Conservation (phyloP, 2,888 invertebrate species). For the Pherbina coryleti region DNA sequence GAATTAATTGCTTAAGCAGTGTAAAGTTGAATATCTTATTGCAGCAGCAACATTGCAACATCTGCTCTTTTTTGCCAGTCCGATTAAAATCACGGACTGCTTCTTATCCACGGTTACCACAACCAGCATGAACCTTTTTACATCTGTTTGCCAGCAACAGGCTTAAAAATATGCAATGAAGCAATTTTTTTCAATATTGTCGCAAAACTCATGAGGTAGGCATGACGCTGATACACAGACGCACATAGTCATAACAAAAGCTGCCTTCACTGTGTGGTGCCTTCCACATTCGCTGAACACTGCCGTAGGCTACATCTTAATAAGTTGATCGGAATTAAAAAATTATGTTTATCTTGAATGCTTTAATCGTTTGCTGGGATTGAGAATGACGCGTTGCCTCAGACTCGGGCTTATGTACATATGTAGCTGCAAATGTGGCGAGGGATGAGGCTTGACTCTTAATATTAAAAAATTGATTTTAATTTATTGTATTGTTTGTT, state of each 20-base stretch:
- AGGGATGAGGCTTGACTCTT: background rate
- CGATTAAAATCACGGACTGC: constrained; percentile 14
- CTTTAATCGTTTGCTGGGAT: background rate
- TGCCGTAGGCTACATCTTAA: constrained; percentile 1
- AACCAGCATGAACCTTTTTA: background rate
- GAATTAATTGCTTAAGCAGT: background rate
- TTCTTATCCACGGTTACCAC: background rate
- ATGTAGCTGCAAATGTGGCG: background rate
- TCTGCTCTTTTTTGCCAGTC: background rate
- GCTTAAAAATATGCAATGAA: background rate
- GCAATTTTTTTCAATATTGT: too few relatives aligned
- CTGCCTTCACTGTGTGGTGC: background rate
- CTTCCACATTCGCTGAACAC: background rate
- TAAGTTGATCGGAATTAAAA: background rate
- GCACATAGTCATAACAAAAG: background rate
- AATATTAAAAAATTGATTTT: too few relatives aligned
- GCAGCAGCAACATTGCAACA: background rate
- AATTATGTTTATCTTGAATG: constrained; percentile 8
- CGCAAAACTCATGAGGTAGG: background rate
- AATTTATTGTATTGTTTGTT: too few relatives aligned
- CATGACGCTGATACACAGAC: background rate
- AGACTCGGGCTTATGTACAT: background rate
- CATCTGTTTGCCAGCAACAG: background rate
- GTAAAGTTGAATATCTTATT: background rate
- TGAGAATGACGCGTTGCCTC: background rate